A percentile compares a stretch with the other conserved stretches of the same genome.
Evolutionary conservation across 64 coral and sea anemone genomes (phyloP).

Genomic region (Hydrozoanthus tunicans): DNA sequence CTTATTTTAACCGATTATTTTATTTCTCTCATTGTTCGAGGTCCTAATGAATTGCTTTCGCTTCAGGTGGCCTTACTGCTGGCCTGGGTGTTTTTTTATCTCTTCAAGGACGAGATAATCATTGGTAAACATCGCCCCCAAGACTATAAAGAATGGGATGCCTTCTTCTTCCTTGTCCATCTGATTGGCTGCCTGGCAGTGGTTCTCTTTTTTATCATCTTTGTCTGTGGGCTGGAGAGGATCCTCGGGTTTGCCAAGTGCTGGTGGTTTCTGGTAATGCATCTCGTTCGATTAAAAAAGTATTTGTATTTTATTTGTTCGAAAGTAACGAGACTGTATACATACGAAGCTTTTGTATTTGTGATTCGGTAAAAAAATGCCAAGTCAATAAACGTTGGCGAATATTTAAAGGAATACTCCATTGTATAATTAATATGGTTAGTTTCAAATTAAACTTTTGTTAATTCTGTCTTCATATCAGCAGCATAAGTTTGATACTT

Average conservation of each 20-base stretch:
- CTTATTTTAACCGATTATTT: too few relatives aligned
- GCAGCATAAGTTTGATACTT: too few relatives aligned
- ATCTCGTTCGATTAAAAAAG: too few relatives aligned
- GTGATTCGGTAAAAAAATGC: too few relatives aligned
- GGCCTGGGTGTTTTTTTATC: slow-evolving; percentile 53
- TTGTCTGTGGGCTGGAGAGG: slow-evolving; percentile 34
- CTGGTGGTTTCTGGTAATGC: slow-evolving; percentile 49
- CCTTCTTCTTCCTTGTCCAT: slow-evolving; percentile 32
- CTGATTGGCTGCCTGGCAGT: slow-evolving; percentile 39
- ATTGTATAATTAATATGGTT: too few relatives aligned
- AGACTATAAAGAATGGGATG: background rate
- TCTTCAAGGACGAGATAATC: background rate
- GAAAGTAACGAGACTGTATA: background rate
- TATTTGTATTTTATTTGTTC: background rate
- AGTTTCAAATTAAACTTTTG: too few relatives aligned
- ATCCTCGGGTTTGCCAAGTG: slow-evolving; percentile 49
- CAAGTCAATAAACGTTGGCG: too few relatives aligned
- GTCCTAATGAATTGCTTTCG: too few relatives aligned
- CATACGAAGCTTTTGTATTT: too few relatives aligned
- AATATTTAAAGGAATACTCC: too few relatives aligned
- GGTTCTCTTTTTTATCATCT: slow-evolving; percentile 42
- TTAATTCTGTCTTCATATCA: too few relatives aligned
- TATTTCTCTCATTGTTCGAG: background rate
- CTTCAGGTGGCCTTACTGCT: slow-evolving; percentile 6
- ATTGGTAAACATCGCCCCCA: slow-evolving; percentile 24